Base-by-base conservation (phyloP, 2,888 invertebrate genomes). In the Sceliomorpha sp. region DNA sequence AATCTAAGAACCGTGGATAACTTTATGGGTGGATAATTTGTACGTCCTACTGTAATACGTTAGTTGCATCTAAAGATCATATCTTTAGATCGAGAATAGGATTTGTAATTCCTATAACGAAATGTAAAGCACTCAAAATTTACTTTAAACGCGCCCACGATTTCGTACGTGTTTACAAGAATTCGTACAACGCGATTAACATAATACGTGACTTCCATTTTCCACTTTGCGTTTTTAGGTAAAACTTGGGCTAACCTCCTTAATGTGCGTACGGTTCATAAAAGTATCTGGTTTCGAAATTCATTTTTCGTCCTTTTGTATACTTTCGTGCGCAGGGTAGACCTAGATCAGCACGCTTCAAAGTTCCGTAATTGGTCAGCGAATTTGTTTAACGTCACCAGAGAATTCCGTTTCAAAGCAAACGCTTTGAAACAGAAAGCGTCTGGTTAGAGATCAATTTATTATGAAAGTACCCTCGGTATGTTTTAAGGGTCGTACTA, bases 361-460 rank as follows among this genome's bases (percentile, higher is more conserved):
- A 68, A 68, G 64, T 56, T 12, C 20, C 37, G 60, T 68, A 72
- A 72, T 72, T 72, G 68, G 72, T 60, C 58, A 60, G 62, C 60
- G 64, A 68, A 68, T 72, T 68, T 63, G 48, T 64, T 64, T 71
- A 55, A 64, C 50, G 55, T 53, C 58, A 40, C 59, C 34, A 14
- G 59, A 50, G 67, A 63, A 55, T 71, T 59, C 58, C 59, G 50
- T 58, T 59, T 45, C 36, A 59, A 60, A 44, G 51, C 56, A 32
- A 60, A 51, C 31, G 42, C 47, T 55, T 47, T 32, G 40, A 56
- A 42, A 37, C 34, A 37, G 45, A n/a, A n/a, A n/a, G n/a, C n/a
- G 17, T 68, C 68, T 27, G 37, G 56, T 68, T 56, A 56, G 27
- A 27, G 32, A 56, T 62, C 51, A 56, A 68, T 68, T 56, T 51